Evolutionary conservation across 2,888 invertebrate species (phyloP), one percentile per base, ranked within the genome.

Genomic region (Chaitophorus viminalis): DNA sequence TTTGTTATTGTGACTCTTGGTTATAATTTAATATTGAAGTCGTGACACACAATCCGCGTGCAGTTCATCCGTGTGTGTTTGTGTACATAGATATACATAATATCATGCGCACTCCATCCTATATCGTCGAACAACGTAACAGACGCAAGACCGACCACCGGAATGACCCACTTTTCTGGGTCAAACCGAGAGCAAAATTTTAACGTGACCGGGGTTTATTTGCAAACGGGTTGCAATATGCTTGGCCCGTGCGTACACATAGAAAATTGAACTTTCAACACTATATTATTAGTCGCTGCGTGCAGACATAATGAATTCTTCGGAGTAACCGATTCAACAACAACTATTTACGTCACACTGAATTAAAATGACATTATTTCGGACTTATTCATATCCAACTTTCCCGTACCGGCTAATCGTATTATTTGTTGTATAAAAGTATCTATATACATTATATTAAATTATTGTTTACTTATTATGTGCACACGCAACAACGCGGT

Each of bases 161-260:
- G 31, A 76, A 65, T 84, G 84, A 84, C 84, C 84, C 76, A 84
- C 65, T 76, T 84, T 84, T 76, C 31, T 39, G 46, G 46, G 84
- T 75, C 39, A 36, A 36, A 68, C 36, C 21, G 84, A 83, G 46
- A 60, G 83, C 74, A 72, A 52, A 54, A 74, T 82, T 74, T 29
- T 72, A 29, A 29, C 72, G 39, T 46, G 33, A 70, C 74, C 83
- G 75, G 36, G 72, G 74, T 72, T 52, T 52, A 9, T 46, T 68
- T 18, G 81, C 46, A 46, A 70, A 82, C 33, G 68, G 29, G 29
- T 68, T 9, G n/a, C 65, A n/a, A 65, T 21, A 60, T 0, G 25
- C 60, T 14, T 8, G 60, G 5, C 4, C 54, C 18, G 54, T 4
- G 54, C 6, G 25, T 60, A 60, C 21, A 60, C 9, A 60, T 25